A percentile compares a stretch with the other conserved stretches of the same genome.
Conservation (phyloP, 2,113 vertebrate genomes). For the Rhodinocichla rosea region DNA sequence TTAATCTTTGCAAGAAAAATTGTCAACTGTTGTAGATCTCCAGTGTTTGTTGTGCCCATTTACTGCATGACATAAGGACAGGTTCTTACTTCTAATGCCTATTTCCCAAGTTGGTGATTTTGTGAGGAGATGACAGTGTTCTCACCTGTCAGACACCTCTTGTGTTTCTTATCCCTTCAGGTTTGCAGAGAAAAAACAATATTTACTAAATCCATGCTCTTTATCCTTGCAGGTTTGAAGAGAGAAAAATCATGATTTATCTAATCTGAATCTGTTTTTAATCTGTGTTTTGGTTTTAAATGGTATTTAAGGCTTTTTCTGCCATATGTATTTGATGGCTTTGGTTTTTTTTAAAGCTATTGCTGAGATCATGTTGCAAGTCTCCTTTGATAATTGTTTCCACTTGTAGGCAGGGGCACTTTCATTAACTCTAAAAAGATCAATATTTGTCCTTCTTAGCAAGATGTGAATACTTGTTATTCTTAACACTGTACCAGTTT, state of each 20-base stretch:
- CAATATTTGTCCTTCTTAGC: neutral
- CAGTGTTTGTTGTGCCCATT: neutral
- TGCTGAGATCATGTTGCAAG: neutral
- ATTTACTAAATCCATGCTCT: neutral
- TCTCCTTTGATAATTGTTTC: neutral
- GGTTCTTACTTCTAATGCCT: neutral
- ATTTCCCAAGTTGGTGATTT: neutral
- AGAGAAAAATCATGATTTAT: neutral
- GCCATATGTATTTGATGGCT: neutral
- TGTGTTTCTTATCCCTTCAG: neutral
- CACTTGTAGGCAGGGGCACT: rapidly evolving
- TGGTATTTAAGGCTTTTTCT: neutral
- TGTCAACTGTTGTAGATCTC: neutral
- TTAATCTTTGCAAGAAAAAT: neutral
- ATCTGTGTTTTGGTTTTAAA: neutral
- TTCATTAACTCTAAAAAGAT: neutral
- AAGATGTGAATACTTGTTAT: neutral
- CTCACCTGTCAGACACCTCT: neutral
- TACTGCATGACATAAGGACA: neutral
- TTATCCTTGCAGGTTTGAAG: neutral
- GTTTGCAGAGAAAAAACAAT: neutral
- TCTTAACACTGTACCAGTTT: neutral
- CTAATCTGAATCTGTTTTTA: neutral
- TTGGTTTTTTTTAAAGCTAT: neutral
- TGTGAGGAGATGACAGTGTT: neutral